Evolutionary conservation across 2,113 vertebrate genomes (phyloP).

Genomic region (Microcebus jonahi): DNA sequence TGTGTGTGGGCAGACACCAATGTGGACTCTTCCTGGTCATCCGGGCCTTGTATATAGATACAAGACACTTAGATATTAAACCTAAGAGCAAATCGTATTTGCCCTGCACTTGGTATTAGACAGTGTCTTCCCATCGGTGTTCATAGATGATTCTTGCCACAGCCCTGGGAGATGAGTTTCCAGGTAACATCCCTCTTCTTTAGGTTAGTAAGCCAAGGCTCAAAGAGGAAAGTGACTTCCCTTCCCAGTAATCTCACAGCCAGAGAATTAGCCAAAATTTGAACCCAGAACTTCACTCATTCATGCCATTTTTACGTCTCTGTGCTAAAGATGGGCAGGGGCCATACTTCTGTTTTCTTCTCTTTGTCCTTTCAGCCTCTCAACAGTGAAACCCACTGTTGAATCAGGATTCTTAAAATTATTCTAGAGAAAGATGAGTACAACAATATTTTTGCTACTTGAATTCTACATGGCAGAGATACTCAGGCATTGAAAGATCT

Average conservation of each 20-base stretch:
- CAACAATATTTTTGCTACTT: not conserved
- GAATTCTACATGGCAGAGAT: not conserved
- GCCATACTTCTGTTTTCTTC: fast-evolving
- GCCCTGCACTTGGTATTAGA: not conserved
- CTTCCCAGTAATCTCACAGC: not conserved
- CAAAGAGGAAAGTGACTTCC: not conserved
- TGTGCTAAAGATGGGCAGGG: no score
- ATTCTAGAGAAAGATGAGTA: not conserved
- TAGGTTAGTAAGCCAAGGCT: not conserved
- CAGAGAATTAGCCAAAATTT: not conserved
- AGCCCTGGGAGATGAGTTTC: not conserved
- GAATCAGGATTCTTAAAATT: not conserved
- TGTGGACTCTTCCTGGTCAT: no score
- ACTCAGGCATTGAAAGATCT: not conserved
- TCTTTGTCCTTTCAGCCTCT: not conserved
- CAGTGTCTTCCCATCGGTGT: no score
- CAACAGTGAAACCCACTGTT: not conserved
- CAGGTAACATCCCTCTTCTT: not conserved
- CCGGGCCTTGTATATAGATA: not conserved
- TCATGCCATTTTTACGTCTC: not conserved
- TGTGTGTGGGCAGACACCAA: fast-evolving
- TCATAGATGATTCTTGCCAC: no score
- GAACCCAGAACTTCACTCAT: not conserved
- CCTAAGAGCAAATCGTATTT: not conserved
- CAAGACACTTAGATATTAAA: no score